These are phyloP conservation scores for Bombus picipes DNA, from an alignment of 1,140 invertebrate species.

Conservation along the genomic window DNA sequence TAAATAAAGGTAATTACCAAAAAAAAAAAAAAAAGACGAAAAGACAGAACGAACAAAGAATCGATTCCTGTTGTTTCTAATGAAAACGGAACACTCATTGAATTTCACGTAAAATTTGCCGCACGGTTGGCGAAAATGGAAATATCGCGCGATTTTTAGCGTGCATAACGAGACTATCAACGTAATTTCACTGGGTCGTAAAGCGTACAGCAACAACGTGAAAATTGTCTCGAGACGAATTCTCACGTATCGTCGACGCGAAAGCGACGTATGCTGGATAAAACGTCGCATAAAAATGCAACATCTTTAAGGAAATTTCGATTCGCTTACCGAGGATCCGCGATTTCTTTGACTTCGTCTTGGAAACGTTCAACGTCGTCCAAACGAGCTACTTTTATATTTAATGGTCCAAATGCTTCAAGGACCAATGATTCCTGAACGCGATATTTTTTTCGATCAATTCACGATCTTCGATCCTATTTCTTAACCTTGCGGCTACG, in stretches of 20 bases:
- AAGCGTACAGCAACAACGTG: not conserved
- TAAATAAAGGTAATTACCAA: too few relatives aligned
- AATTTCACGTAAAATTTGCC: slow-evolving; percentile 51
- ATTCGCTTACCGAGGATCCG: not conserved
- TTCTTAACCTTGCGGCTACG: too few relatives aligned
- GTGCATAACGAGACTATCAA: slow-evolving; percentile 42
- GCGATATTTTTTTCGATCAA: too few relatives aligned
- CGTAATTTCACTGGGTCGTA: slow-evolving; percentile 35
- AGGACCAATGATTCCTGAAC: too few relatives aligned
- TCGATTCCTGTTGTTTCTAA: not conserved
- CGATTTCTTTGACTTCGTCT: too few relatives aligned
- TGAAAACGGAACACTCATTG: slow-evolving; percentile 26
- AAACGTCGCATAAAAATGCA: not conserved
- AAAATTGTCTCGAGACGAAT: not conserved
- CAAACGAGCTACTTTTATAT: too few relatives aligned
- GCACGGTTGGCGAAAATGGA: slow-evolving; percentile 19
- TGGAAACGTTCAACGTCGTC: too few relatives aligned
- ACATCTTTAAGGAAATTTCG: not conserved
- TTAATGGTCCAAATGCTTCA: too few relatives aligned
- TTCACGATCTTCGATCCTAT: too few relatives aligned
- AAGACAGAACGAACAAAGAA: not conserved
- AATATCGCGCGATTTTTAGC: slow-evolving; percentile 46
- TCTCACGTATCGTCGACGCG: not conserved
- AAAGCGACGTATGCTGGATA: not conserved
- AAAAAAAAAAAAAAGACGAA: too few relatives aligned